Evolutionary conservation across 1,140 invertebrate species (phyloP).

Genomic region (Mylabris phalerata): DNA sequence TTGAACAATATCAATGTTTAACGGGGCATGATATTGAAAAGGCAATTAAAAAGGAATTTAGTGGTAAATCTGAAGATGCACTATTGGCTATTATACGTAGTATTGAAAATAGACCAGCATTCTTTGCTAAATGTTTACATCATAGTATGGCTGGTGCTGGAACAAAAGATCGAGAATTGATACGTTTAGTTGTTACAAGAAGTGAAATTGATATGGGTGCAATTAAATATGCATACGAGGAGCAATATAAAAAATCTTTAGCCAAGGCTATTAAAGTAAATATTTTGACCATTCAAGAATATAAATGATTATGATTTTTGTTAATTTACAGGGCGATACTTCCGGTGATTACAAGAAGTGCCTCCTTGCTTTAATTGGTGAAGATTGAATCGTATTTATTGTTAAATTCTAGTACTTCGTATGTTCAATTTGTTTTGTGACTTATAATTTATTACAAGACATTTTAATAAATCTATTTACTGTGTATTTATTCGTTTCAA

Average conservation of each 20-base stretch:
- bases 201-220: constrained; percentile 84
- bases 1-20: constrained; percentile 54
- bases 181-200: constrained; percentile 78
- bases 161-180: constrained; percentile 78
- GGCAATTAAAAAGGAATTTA: constrained; percentile 65
- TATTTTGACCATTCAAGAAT: constrained; percentile 11
- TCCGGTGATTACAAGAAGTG: constrained; percentile 49
- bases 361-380: constrained; percentile 41
- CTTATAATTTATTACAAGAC: too few species aligned
- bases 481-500: too few species aligned
- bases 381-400: not conserved
- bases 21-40: constrained; percentile 61
- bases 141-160: constrained; percentile 80
- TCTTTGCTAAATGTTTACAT: constrained; percentile 83
- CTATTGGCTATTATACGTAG: constrained; percentile 67
- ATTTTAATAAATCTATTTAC: too few species aligned
- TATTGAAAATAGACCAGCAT: constrained; percentile 74
- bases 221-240: constrained; percentile 75
- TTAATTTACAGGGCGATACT: constrained; percentile 41
- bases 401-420: too few species aligned
- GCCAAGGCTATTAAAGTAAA: constrained; percentile 73
- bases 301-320: constrained; percentile 32
- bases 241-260: constrained; percentile 71
- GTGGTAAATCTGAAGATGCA: constrained; percentile 58
- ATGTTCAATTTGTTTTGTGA: too few species aligned